Evolutionary conservation across 2,113 vertebrate species (phyloP), one percentile per base, ranked within the genome.

Genomic region (Xenopus borealis): DNA sequence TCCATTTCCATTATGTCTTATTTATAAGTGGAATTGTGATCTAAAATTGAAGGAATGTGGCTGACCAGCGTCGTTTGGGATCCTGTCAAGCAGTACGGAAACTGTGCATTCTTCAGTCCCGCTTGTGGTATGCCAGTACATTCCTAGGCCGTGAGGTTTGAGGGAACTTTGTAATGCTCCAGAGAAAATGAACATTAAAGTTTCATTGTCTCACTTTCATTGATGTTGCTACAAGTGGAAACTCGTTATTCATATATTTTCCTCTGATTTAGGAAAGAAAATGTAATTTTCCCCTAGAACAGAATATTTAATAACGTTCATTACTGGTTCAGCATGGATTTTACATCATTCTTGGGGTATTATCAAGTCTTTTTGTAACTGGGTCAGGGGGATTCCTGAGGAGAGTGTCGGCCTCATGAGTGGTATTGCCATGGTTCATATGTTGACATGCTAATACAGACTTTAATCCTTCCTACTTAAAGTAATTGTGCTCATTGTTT

Each of bases 71-170:
- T 89, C 83, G 85, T 84, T 88, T 78, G 87, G 88, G 92, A 92
- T 90, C 89, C 86, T 91, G 86, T 87, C 81, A 86, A 83, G 75
- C 85, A 80, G 86, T 88, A 86, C 87, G 93, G 94, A 97, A 96
- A 95, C 92, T 86, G 89, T 82, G 68, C 94, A 94, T 97, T 98
- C 94, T 94, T 94, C 83, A 83, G 85, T 86, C 90, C 85, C 80
- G 83, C 90, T 84, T 92, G 92, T 84, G 90, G 93, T 90, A 84
- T 88, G 93, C 94, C 93, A 94, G 90, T 86, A 85, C 94, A 97
- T 97, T 98, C 96, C 93, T 86, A 87, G 85, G 83, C 81, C 85
- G 89, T 98, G 95, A 97, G 93, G 92, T 95, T 20, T 91, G 89
- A 92, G 89, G 86, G 80, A 80, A 75, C 71, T 16, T 89, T 79